Base-by-base conservation (phyloP, 2,888 invertebrate species). In the Candidula unifasciata region DNA sequence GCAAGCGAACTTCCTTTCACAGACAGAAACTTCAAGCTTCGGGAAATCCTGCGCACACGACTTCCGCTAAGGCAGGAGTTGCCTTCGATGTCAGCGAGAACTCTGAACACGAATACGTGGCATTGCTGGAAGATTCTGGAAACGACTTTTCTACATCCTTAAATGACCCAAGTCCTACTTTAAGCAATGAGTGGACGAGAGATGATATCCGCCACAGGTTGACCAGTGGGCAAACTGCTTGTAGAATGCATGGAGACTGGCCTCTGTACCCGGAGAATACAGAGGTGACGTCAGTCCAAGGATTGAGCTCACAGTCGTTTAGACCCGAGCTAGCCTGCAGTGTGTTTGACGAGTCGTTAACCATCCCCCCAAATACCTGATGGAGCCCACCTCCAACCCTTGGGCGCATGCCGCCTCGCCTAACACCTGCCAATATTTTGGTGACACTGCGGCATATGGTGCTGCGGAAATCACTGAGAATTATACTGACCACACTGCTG, bases 1-100 rank as follows among this genome's bases (percentile, higher is more conserved):
- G 83, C 8, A 83, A 83, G 54, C 68, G 83, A 21, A 83, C 83
- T n/a, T 71, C 69, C 10, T 57, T 83, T n/a, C 78, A 83, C 54
- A 52, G 83, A 35, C 78, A 78, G 33, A 83, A 79, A 57, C 77
- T 77, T n/a, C 24, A 33, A 18, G 2, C 66, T 18, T n/a, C 44
- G 3, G 33, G 64, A 30, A 78, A 33, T 13, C 21, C 3, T 21
- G 18, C n/a, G 10, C 13, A 35, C 10, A 33, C 16, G 1, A n/a
- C 78, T n/a, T 60, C 78, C 6, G 2, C 18, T 13, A 13, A 6
- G 13, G 44, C 44, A 44, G 44, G 13, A 10, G 44, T 44, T 44
- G 44, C 44, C 44, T 44, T 6, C 44, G 1, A 44, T 44, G 44
- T 44, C 13, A 44, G 8, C 6, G 44, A 44, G 44, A 44, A 44